phyloP scores from a whole-genome alignment of 2,888 invertebrate species.

The Yponomeuta sedellus region DNA sequence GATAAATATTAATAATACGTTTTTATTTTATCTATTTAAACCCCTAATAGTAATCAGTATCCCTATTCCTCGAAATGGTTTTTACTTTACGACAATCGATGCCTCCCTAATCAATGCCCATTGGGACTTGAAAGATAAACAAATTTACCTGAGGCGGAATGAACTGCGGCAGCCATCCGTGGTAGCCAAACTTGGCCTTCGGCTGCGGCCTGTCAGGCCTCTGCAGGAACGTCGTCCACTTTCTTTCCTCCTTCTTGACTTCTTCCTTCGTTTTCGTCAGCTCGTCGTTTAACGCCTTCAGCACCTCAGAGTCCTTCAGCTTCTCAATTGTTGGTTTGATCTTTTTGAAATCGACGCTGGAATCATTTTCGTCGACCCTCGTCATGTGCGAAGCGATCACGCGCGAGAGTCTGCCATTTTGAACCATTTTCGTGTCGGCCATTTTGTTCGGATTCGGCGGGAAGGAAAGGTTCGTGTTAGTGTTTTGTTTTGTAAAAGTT shows the following conservation, averaged over 20 bases:
- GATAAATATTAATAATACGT: too few species aligned
- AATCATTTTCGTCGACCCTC: constrained; percentile 46
- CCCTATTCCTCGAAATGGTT: too few species aligned
- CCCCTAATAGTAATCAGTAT: too few species aligned
- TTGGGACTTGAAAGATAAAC: neutral
- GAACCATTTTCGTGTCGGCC: constrained; percentile 33
- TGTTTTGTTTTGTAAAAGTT: neutral
- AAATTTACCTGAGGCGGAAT: constrained; percentile 35
- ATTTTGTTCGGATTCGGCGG: constrained; percentile 14
- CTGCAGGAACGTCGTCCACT: constrained; percentile 85
- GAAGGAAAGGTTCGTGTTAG: constrained; percentile 3
- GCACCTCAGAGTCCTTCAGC: constrained; percentile 81
- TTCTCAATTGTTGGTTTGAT: constrained; percentile 80
- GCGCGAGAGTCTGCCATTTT: constrained; percentile 45
- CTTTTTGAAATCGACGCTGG: constrained; percentile 82
- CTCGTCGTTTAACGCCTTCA: constrained; percentile 79
- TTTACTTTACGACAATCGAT: too few species aligned
- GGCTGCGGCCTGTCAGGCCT: constrained; percentile 84
- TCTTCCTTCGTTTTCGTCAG: constrained; percentile 63
- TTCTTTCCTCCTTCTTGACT: constrained; percentile 73
- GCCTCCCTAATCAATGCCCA: too few species aligned
- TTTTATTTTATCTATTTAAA: too few species aligned
- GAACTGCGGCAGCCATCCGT: constrained; percentile 36
- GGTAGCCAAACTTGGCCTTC: constrained; percentile 43
- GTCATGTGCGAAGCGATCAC: constrained; percentile 62